Evolutionary conservation across 2,797 vertebrate genomes (phyloP).

Genomic region (Tinamus major): DNA sequence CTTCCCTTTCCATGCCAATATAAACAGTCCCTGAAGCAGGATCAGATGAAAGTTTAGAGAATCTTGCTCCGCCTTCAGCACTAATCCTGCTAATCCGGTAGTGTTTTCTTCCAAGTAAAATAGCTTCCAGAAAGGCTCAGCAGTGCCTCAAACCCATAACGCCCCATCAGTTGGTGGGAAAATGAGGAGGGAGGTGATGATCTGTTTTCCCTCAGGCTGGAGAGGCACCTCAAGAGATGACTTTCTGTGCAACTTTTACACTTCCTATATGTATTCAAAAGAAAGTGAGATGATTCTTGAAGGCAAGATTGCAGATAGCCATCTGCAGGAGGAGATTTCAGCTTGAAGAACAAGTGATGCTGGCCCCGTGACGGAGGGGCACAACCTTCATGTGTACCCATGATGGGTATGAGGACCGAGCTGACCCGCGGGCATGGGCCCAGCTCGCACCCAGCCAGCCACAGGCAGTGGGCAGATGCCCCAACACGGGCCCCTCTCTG

Average conservation of each 20-base stretch:
- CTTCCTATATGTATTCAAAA: neutral
- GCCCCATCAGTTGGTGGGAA: neutral
- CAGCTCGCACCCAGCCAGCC: neutral
- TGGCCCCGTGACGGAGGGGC: neutral
- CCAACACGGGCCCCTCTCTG: neutral
- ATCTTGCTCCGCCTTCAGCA: neutral
- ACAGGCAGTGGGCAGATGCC: neutral
- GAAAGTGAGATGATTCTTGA: neutral
- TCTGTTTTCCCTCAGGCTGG: neutral
- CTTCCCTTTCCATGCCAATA: neutral
- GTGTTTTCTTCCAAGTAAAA: neutral
- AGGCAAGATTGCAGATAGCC: neutral
- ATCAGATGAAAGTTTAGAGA: neutral
- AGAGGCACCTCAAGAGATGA: neutral
- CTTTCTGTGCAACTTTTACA: neutral
- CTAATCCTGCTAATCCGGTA: neutral
- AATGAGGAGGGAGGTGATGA: neutral
- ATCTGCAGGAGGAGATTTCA: neutral
- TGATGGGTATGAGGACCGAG: neutral
- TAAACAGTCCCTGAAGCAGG: neutral
- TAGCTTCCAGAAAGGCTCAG: neutral
- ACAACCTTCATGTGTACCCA: neutral
- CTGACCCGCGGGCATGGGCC: neutral
- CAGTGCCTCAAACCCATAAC: neutral
- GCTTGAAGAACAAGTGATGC: fast-evolving